Evolutionary conservation across 2,797 vertebrate genomes (phyloP), one percentile per base, ranked within the genome.

Genomic region (Alca torda): DNA sequence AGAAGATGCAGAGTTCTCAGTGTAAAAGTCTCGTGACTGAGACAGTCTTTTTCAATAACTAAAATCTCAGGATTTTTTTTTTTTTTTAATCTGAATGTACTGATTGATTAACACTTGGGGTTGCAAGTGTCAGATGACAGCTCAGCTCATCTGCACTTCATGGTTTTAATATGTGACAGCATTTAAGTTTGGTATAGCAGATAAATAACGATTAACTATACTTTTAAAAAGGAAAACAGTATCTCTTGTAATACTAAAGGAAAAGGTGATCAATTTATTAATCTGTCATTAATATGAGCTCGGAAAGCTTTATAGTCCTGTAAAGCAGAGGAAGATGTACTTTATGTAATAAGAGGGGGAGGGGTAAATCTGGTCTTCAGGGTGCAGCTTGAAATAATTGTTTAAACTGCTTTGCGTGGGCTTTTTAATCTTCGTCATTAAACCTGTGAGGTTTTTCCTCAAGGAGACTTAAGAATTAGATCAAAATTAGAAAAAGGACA

Each of bases 381-480:
- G 60, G 56, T 67, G 53, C 73, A 72, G 73, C 90, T 94, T 90
- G 80, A 90, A 93, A 67, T 88, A 93, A 90, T 93, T 86, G 73
- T 74, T 94, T 94, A 81, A 93, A 88, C 95, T 90, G 80, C 74
- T 96, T 94, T 94, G 45, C 69, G 30, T 81, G 65, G 28, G 13
- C 48, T 63, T 94, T 78, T 83, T 84, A 80, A 90, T 91, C 82
- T 80, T 83, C 20, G 24, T 78, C 59, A 68, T 76, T 76, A 87
- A 91, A 87, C 75, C 83, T 86, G 30, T 77, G 56, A 86, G 30
- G 3, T 67, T 89, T 91, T 87, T 85, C 57, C 63, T 91, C 50
- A 69, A 64, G 63, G 78, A 95, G 60, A 39, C 56, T 11, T 11
- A 54, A 80, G 43, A 95, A 70, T 96, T 85, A 74, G 60, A 89